Evolutionary conservation across 2,113 vertebrate species (phyloP).

Genomic region (Hippocampus barbouri): DNA sequence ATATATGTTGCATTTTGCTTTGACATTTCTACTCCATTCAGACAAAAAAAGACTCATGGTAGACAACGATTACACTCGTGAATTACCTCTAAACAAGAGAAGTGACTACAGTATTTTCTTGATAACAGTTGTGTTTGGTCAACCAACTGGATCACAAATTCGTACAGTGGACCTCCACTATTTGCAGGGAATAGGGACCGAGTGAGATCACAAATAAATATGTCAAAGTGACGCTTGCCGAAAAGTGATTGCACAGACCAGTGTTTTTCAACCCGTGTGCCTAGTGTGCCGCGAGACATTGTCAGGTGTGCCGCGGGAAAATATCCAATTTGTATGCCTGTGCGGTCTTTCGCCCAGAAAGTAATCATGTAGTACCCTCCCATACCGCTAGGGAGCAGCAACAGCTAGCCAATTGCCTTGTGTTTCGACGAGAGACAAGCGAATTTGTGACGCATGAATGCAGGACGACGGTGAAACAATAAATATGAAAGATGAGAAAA

Average conservation of each 20-base stretch:
- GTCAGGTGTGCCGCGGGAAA: no score
- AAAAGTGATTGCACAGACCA: neutral
- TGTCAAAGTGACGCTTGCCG: neutral
- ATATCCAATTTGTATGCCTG: no score
- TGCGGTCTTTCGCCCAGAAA: no score
- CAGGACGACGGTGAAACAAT: no score
- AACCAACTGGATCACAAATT: neutral
- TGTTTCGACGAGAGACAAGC: no score
- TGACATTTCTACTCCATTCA: neutral
- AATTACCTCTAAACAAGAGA: neutral
- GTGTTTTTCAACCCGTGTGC: no score
- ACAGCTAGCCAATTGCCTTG: no score
- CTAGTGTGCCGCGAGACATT: no score
- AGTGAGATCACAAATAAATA: neutral
- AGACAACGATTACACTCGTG: neutral
- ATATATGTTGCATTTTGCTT: neutral
- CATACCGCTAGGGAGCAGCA: no score
- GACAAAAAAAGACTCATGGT: neutral
- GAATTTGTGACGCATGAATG: no score
- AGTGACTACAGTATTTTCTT: neutral
- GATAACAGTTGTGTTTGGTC: neutral
- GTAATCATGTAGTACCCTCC: no score
- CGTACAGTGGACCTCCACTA: neutral
- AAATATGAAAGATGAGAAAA: no score
- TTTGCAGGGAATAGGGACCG: neutral